Conservation (phyloP, 1,140 invertebrate species). For the Saccostrea echinata region DNA sequence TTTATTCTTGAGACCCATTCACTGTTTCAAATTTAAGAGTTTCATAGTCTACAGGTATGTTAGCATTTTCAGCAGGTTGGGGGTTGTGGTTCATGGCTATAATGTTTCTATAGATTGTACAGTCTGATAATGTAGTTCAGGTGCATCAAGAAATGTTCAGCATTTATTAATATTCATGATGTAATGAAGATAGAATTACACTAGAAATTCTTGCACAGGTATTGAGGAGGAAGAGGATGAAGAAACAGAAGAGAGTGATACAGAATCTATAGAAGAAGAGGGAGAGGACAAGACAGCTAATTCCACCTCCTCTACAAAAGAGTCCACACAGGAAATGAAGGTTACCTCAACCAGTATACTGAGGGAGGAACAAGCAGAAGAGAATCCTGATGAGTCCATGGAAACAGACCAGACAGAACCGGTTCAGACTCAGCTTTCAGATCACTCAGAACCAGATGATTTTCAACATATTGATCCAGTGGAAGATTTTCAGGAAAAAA, state of each 20-base stretch:
- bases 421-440: background rate
- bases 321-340: conserved; percentile 37
- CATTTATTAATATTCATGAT: too few species aligned
- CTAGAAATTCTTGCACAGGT: background rate
- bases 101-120: too few species aligned
- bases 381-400: background rate
- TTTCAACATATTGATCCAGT: conserved; percentile 24
- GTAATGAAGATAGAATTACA: too few species aligned
- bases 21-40: too few species aligned
- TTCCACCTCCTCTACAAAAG: conserved; percentile 9
- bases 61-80: too few species aligned
- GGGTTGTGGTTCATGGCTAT: too few species aligned
- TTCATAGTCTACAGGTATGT: too few species aligned
- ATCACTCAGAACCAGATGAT: conserved; percentile 25
- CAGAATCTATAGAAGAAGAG: conserved; percentile 3
- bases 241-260: conserved; percentile 13
- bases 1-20: too few species aligned
- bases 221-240: conserved; percentile 41
- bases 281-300: conserved; percentile 12
- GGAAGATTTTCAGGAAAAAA: conserved; percentile 16
- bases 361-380: background rate
- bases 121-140: too few species aligned
- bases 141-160: too few species aligned
- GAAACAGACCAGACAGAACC: background rate
- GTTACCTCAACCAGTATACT: conserved; percentile 19